Conservation (phyloP, 2,113 vertebrate species). For the Syngnathus typhle region DNA sequence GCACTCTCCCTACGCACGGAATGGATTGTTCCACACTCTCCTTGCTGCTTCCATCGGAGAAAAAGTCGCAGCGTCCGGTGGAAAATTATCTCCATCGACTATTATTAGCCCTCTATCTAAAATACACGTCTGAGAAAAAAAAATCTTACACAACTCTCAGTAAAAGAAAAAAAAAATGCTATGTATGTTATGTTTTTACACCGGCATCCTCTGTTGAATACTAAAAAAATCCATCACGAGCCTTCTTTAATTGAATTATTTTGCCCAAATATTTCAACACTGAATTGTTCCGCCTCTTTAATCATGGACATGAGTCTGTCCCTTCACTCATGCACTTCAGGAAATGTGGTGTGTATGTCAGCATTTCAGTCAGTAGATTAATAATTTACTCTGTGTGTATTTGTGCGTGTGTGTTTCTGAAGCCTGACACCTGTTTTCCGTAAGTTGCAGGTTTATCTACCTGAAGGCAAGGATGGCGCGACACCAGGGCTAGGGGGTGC, state of each 20-base stretch:
- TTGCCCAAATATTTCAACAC: background rate
- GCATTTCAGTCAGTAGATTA: constrained; percentile 10
- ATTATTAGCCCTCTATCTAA: constrained; percentile 58
- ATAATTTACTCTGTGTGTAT: constrained; percentile 19
- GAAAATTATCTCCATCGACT: constrained; percentile 56
- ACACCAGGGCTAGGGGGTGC: background rate
- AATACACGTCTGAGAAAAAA: constrained; percentile 42
- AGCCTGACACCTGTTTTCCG: constrained; percentile 65
- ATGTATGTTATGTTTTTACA: too few relatives aligned
- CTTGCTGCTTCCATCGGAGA: constrained; percentile 37
- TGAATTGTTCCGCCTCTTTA: background rate
- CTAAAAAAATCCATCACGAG: background rate
- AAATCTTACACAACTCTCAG: constrained; percentile 1
- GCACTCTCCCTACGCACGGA: background rate
- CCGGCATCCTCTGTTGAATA: too few relatives aligned
- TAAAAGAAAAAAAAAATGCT: background rate
- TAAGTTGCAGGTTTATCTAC: constrained; percentile 52
- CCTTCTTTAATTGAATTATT: background rate
- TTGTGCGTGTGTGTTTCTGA: constrained; percentile 41
- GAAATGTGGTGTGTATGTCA: constrained; percentile 25
- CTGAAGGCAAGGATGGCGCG: constrained; percentile 19
- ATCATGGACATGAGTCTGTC: constrained; percentile 21
- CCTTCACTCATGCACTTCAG: constrained; percentile 25
- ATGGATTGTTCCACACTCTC: constrained; percentile 48
- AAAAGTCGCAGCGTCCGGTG: constrained; percentile 54